phyloP scores from a whole-genome alignment of 2,797 vertebrate species.

The Spinus olivaceus region DNA sequence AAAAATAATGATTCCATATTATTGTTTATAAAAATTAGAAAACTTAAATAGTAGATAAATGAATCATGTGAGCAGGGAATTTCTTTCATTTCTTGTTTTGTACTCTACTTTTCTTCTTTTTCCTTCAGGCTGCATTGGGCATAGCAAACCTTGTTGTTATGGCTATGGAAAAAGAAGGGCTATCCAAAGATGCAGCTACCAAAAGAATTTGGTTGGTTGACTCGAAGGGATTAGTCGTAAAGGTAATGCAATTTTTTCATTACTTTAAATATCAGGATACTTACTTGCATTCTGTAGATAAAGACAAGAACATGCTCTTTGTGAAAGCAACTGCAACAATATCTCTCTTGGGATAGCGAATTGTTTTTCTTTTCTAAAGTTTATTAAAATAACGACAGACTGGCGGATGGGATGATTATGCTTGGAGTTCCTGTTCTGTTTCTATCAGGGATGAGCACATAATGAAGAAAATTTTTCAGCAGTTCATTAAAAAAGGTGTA shows the following conservation, averaged over 20 bases:
- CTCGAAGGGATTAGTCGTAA: constrained; percentile 95
- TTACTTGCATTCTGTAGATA: not conserved
- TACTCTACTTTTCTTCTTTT: not conserved
- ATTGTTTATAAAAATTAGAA: not conserved
- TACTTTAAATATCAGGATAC: not conserved
- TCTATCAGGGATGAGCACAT: not conserved
- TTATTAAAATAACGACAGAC: not conserved
- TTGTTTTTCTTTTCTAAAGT: not conserved
- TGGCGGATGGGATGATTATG: not conserved
- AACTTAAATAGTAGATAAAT: not conserved
- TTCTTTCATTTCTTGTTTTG: not conserved
- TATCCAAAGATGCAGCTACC: constrained; percentile 75
- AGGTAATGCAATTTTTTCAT: constrained; percentile 77
- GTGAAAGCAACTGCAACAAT: not conserved
- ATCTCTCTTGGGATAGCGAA: not conserved
- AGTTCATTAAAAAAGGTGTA: not conserved
- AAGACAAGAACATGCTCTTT: not conserved
- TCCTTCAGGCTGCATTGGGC: constrained; percentile 90
- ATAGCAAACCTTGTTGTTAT: constrained; percentile 92
- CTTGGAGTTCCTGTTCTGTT: not conserved
- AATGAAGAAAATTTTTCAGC: not conserved
- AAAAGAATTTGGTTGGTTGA: constrained; percentile 98
- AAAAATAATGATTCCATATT: not conserved
- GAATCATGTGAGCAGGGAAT: not conserved
- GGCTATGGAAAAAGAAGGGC: constrained; percentile 95